Evolutionary conservation across 2,113 vertebrate genomes (phyloP).

Genomic region (Phocoena sinus): DNA sequence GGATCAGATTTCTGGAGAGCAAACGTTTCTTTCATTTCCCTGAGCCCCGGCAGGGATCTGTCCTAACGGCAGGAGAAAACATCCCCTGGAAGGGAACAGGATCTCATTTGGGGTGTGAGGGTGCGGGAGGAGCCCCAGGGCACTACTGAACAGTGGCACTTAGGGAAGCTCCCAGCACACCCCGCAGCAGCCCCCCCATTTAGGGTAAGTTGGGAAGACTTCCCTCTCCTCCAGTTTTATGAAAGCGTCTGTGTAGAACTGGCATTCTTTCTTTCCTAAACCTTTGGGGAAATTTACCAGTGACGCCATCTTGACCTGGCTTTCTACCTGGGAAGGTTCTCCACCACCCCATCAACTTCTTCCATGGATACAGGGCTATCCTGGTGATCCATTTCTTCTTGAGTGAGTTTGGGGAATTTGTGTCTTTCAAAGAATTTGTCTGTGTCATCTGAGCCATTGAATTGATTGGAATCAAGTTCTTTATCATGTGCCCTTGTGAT

Average conservation of each 20-base stretch:
- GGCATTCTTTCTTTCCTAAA: background rate
- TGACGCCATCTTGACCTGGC: background rate
- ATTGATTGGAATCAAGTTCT: background rate
- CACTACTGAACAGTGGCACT: background rate
- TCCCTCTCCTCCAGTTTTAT: background rate
- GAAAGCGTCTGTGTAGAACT: background rate
- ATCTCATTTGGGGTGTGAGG: background rate
- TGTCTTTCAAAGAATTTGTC: background rate
- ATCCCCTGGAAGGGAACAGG: background rate
- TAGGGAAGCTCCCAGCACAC: background rate
- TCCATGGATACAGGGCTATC: rapidly evolving
- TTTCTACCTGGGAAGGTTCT: background rate
- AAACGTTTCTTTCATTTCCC: slow-evolving; percentile 54
- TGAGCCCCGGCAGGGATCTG: rapidly evolving
- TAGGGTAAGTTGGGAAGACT: background rate
- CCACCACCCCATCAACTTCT: rapidly evolving
- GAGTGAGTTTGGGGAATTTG: background rate
- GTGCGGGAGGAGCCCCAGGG: background rate
- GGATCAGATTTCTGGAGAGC: slow-evolving; percentile 66
- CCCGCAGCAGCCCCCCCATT: background rate
- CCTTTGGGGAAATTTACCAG: background rate
- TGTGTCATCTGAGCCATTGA: background rate
- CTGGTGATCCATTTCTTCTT: background rate
- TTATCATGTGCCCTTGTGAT: no score
- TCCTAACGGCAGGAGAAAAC: slow-evolving; percentile 37